Conservation (phyloP, 2,113 vertebrate species). For the Ornithorhynchus anatinus region DNA sequence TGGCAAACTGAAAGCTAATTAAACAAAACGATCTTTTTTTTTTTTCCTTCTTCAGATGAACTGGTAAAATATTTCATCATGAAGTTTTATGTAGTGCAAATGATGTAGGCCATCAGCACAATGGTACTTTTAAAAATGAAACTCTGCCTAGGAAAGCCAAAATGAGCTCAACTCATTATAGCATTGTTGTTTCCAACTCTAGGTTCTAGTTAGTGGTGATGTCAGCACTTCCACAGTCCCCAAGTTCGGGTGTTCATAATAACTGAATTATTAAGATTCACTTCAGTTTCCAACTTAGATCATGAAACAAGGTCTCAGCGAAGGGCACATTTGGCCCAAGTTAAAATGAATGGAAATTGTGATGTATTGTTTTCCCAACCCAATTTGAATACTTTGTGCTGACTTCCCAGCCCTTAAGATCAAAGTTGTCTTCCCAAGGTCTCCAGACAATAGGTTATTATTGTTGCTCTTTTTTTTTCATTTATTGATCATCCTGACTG, state of each 20-base stretch:
- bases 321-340: background rate
- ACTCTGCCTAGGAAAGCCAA: conserved; percentile 25
- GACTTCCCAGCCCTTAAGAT: background rate
- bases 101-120: conserved; percentile 44
- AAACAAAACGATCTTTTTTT: conserved; percentile 31
- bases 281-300: conserved; percentile 25
- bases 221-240: conserved; percentile 42
- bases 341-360: background rate
- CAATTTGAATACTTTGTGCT: background rate
- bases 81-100: conserved; percentile 51
- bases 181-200: background rate
- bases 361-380: background rate
- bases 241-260: conserved; percentile 43
- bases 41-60: conserved; percentile 11
- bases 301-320: conserved; percentile 6
- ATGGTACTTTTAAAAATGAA: conserved; percentile 53
- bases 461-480: background rate
- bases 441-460: background rate
- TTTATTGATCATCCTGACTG: background rate
- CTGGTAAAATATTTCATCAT: conserved; percentile 37
- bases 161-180: conserved; percentile 43
- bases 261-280: conserved; percentile 40
- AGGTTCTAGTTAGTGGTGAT: background rate
- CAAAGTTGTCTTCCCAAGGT: background rate
- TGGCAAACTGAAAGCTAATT: conserved; percentile 51